phyloP scores from a whole-genome alignment of 2,797 vertebrate species.

The Sebastes trivittatus region DNA sequence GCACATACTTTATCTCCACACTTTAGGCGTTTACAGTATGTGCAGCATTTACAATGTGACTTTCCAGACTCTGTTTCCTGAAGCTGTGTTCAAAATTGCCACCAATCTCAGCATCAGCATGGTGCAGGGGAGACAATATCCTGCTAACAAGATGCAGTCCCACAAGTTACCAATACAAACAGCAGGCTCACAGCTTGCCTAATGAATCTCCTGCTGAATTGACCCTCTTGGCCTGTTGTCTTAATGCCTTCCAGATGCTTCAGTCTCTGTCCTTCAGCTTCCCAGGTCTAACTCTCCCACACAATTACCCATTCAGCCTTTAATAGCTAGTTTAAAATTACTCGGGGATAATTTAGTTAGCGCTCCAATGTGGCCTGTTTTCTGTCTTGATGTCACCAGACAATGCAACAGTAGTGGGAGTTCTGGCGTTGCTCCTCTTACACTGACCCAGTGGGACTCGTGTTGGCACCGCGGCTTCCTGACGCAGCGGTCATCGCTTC shows the following conservation, averaged over 20 bases:
- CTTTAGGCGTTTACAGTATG: slow-evolving; percentile 16
- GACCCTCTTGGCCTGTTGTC: slow-evolving; percentile 61
- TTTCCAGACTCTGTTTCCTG: slow-evolving; percentile 32
- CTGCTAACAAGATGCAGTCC: slow-evolving; percentile 59
- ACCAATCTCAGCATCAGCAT: slow-evolving; percentile 55
- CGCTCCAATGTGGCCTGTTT: slow-evolving; percentile 41
- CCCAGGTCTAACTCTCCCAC: slow-evolving; percentile 40
- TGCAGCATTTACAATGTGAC: slow-evolving; percentile 20
- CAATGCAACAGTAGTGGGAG: slow-evolving; percentile 26
- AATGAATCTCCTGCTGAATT: slow-evolving; percentile 59
- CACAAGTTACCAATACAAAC: slow-evolving; percentile 66
- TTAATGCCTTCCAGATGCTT: slow-evolving; percentile 76
- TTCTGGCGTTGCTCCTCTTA: slow-evolving; percentile 12
- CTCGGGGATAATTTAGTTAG: slow-evolving; percentile 54
- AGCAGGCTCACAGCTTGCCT: slow-evolving; percentile 61
- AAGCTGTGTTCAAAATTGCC: slow-evolving; percentile 53
- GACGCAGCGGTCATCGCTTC: slow-evolving; percentile 25
- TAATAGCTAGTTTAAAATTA: slow-evolving; percentile 54
- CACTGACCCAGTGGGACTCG: slow-evolving; percentile 24
- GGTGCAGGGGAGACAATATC: slow-evolving; percentile 48
- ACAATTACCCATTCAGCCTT: slow-evolving; percentile 60
- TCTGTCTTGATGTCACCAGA: slow-evolving; percentile 47
- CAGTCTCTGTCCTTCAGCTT: slow-evolving; percentile 56
- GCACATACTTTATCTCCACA: slow-evolving; percentile 16
- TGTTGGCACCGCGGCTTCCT: slow-evolving; percentile 25